A percentile compares a stretch with the other conserved stretches of the same genome.
Evolutionary conservation across 2,113 vertebrate species (phyloP).

Genomic region (Cyanocitta stelleri): DNA sequence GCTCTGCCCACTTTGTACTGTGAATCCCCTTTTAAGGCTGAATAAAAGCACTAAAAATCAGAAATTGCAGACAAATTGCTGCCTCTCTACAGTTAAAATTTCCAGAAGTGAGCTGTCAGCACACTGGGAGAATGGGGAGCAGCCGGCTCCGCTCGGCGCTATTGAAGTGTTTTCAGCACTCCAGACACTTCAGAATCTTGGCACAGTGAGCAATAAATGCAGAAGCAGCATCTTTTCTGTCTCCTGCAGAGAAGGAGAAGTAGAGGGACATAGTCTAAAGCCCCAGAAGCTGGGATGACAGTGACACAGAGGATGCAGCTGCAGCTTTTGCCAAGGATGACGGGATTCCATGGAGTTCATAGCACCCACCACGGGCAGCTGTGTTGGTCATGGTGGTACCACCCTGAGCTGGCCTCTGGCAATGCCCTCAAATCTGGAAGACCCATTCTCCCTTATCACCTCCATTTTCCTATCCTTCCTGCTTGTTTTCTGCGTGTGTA

Average conservation of each 20-base stretch:
- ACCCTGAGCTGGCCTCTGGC: neutral
- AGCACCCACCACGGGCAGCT: neutral
- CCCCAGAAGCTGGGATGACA: neutral
- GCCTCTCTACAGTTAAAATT: neutral
- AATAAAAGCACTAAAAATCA: neutral
- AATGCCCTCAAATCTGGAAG: neutral
- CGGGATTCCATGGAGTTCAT: neutral
- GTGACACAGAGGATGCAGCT: neutral
- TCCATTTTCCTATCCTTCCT: neutral
- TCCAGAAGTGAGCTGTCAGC: constrained; percentile 24
- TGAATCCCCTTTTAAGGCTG: neutral
- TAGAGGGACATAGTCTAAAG: neutral
- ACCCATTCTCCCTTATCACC: neutral
- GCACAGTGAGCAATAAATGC: neutral
- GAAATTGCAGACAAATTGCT: neutral
- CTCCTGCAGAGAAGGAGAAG: neutral
- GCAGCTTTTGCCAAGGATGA: neutral
- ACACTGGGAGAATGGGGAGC: neutral
- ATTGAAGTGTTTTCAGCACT: neutral
- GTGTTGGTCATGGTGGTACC: neutral
- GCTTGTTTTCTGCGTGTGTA: neutral
- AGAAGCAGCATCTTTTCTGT: constrained; percentile 9
- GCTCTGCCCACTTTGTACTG: neutral
- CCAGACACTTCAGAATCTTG: neutral
- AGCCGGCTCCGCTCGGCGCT: neutral